These are phyloP conservation scores for Campoletis raptor DNA, from an alignment of 2,888 invertebrate species.

Conservation along the genomic window DNA sequence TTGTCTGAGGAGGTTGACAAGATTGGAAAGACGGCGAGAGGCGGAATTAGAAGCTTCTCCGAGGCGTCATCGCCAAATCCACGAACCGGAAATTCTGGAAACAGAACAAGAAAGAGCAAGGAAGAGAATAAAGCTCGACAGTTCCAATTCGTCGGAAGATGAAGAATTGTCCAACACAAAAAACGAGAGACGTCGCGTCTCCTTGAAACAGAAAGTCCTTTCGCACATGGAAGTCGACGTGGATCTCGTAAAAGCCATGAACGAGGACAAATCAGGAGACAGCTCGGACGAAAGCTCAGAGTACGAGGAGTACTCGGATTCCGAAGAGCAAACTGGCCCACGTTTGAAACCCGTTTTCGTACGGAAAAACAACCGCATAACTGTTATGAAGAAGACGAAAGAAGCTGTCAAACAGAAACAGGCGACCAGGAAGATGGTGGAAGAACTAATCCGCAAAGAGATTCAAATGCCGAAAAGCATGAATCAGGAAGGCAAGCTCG, in stretches of 20 bases:
- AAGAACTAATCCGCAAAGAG: conserved; percentile 95
- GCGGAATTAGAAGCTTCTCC: conserved; percentile 85
- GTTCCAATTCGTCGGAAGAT: conserved; percentile 86
- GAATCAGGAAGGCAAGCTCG: conserved; percentile 91
- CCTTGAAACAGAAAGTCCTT: conserved; percentile 89
- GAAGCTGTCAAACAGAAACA: conserved; percentile 94
- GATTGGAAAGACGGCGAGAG: conserved; percentile 83
- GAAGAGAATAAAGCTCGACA: conserved; percentile 85
- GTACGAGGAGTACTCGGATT: conserved; percentile 95
- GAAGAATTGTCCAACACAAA: conserved; percentile 94
- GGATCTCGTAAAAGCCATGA: conserved; percentile 91
- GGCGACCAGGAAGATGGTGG: conserved; percentile 93
- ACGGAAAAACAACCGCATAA: conserved; percentile 96
- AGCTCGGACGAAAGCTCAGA: conserved; percentile 90
- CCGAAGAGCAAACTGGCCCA: conserved; percentile 96
- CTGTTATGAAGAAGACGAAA: conserved; percentile 97
- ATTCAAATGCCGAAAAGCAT: conserved; percentile 86
- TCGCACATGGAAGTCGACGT: conserved; percentile 89
- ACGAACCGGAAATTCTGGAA: conserved; percentile 90
- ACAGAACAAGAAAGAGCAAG: conserved; percentile 87
- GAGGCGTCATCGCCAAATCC: conserved; percentile 88
- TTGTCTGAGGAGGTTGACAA: conserved; percentile 90
- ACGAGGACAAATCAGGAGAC: conserved; percentile 87
- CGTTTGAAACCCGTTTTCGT: conserved; percentile 98
- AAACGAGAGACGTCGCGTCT: conserved; percentile 92